Base-by-base conservation (phyloP, 2,888 invertebrate genomes). In the Drosophila subsilvestris region DNA sequence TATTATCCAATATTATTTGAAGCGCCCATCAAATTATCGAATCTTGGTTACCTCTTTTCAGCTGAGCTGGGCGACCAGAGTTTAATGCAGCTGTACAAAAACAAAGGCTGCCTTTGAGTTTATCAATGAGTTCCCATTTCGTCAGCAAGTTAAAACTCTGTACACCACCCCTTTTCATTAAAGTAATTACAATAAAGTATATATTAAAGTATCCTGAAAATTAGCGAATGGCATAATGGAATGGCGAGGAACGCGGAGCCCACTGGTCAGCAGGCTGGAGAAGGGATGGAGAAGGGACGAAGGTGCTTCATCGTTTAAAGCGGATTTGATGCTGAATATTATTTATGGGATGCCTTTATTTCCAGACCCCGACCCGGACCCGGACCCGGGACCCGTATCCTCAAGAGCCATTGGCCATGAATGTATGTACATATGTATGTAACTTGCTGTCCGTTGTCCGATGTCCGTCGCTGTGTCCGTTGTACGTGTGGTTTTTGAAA, bases 261-360 rank as follows among this genome's bases (percentile, higher is more conserved):
- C 9, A 17, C 9, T 25, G 25, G 25, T 10, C 25, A 25, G 12
- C 6, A 63, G 53, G 18, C 50, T 48, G 37, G 49, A n/a, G n/a
- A n/a, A n/a, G n/a, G n/a, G n/a, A 18, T 42, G 12, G 12, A 29
- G 43, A 25, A 25, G 32, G 61, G 20, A 32, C 32, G 20, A 32
- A 50, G 50, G 29, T 29, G 63, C 49, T 57, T 57, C 72, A 37
- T 44, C 51, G 63, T 84, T 87, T 84, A 87, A 84, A 84, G 86
- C 83, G 87, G 83, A 87, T 84, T 84, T 87, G 82, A 81, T 78
- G 80, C 76, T 85, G 86, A 83, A 83, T 76, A 87, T 84, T 84
- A 87, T 84, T 82, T 84, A 85, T 84, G 83, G 77, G 72, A 50
- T 65, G 72, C 76, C 78, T 82, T 86, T 87, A 79, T 87, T 81